Evolutionary conservation across 2,797 vertebrate genomes (phyloP).

Genomic region (Prunella strophiata): DNA sequence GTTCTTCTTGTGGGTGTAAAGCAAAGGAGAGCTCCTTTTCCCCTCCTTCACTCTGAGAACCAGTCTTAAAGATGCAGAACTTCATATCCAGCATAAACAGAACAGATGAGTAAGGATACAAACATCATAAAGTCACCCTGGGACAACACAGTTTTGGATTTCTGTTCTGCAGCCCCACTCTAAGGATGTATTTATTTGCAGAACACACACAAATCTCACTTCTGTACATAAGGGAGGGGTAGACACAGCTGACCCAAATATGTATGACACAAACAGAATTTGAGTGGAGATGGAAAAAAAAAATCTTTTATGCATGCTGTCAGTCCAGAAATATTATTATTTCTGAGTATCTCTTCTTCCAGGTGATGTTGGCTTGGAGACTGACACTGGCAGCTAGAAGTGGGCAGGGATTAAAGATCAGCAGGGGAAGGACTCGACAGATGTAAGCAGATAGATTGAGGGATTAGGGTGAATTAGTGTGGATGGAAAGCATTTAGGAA

Average conservation of each 20-base stretch:
- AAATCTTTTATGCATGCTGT: neutral
- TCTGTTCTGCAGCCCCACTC: neutral
- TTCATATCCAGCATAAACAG: neutral
- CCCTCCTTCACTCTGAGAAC: fast-evolving
- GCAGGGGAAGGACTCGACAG: neutral
- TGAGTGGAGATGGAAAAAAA: neutral
- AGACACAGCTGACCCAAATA: neutral
- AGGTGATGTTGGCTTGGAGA: neutral
- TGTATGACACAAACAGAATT: neutral
- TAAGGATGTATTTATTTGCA: neutral
- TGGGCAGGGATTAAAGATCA: conserved; percentile 32
- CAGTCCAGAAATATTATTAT: neutral
- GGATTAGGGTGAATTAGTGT: conserved; percentile 8
- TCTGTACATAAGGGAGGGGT: neutral
- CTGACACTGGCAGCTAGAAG: neutral
- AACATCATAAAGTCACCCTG: neutral
- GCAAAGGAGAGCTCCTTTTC: neutral
- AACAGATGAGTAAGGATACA: neutral
- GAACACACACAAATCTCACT: neutral
- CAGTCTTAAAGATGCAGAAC: neutral
- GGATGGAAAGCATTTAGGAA: neutral
- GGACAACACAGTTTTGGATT: neutral
- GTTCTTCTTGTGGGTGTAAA: neutral
- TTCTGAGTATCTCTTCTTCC: neutral
- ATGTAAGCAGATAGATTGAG: conserved; percentile 26